These are phyloP conservation scores for Sussaba pulchella DNA, from an alignment of 2,888 invertebrate genomes.

Conservation along the genomic window DNA sequence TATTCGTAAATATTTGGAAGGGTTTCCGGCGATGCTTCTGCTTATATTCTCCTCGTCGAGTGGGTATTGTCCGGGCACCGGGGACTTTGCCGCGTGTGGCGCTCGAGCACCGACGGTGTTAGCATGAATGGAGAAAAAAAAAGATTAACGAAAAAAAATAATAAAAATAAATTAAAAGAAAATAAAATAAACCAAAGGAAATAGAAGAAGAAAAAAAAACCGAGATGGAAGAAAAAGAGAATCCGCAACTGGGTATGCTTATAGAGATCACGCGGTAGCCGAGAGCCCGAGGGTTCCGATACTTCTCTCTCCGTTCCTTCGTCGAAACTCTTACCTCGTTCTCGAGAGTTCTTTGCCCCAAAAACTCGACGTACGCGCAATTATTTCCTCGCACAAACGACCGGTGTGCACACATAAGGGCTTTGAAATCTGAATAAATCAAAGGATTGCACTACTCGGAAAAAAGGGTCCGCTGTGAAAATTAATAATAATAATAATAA, in stretches of 20 bases:
- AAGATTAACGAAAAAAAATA: neutral
- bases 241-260: conserved; percentile 48
- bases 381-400: conserved; percentile 52
- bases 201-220: conserved; percentile 28
- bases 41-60: conserved; percentile 20
- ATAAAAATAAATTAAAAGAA: neutral
- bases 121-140: conserved; percentile 35
- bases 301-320: neutral
- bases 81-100: no score
- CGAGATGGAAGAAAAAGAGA: conserved; percentile 31
- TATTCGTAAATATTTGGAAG: conserved; percentile 64
- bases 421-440: conserved; percentile 52
- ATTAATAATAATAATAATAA: neutral
- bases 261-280: conserved; percentile 56
- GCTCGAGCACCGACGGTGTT: no score
- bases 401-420: conserved; percentile 6
- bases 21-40: conserved; percentile 8
- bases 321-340: conserved; percentile 36
- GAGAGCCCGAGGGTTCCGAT: conserved; percentile 50
- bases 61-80: conserved; percentile 33
- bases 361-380: conserved; percentile 59
- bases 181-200: conserved; percentile 1
- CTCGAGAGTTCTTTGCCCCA: conserved; percentile 60
- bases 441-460: conserved; percentile 48
- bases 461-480: no score